Evolutionary conservation across 2,113 vertebrate genomes (phyloP).

Genomic region (Mastomys coucha): DNA sequence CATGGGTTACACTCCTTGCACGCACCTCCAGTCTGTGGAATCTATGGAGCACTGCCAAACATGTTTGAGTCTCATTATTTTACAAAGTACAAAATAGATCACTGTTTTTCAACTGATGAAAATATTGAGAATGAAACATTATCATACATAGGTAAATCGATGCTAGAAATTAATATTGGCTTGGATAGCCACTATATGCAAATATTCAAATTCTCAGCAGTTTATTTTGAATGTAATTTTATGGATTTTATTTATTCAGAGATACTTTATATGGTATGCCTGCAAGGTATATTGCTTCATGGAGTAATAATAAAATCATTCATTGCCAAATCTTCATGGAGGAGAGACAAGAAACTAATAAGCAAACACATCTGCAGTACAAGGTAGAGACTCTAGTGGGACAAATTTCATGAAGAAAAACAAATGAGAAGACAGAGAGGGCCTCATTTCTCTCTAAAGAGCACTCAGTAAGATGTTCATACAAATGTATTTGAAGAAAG

Average conservation of each 20-base stretch:
- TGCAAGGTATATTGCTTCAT: background rate
- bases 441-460: background rate
- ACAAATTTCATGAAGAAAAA: background rate
- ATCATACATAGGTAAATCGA: background rate
- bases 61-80: background rate
- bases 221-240: slow-evolving; percentile 52
- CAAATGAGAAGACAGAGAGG: background rate
- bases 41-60: background rate
- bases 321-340: background rate
- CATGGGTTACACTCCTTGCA: background rate
- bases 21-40: background rate
- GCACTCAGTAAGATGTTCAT: background rate
- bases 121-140: slow-evolving; percentile 10
- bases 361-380: background rate
- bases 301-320: background rate
- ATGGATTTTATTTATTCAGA: background rate
- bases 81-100: background rate
- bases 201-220: slow-evolving; percentile 30
- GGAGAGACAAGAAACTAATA: background rate
- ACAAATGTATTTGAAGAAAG: background rate
- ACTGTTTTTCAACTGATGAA: background rate
- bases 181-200: background rate
- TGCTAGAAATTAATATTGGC: background rate
- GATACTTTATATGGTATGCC: background rate
- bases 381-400: background rate